Evolutionary conservation across 2,113 vertebrate species (phyloP).

Genomic region (Mellivora capensis): DNA sequence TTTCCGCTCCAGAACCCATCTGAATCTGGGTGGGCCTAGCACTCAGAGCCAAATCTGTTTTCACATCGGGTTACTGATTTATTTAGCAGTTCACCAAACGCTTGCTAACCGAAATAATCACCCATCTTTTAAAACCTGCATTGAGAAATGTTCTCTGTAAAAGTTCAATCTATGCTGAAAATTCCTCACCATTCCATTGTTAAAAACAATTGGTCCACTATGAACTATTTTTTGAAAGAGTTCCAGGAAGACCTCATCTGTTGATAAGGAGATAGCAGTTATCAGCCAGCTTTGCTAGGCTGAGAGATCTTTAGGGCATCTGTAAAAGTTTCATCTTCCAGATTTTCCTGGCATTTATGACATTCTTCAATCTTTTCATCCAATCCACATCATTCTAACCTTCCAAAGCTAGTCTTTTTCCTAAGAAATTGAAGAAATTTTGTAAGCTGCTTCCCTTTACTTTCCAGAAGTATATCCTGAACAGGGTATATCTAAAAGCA

Average conservation of each 20-base stretch:
- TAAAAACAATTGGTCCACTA: not conserved
- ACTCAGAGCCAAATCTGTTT: not conserved
- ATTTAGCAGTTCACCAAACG: not conserved
- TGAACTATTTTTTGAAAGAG: not conserved
- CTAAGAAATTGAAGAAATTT: not conserved
- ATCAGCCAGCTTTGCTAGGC: not conserved
- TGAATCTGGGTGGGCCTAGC: not conserved
- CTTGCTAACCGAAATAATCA: slow-evolving; percentile 28
- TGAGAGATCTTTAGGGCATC: not conserved
- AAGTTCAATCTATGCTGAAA: slow-evolving; percentile 21
- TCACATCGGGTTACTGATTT: not conserved
- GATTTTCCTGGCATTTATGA: not conserved
- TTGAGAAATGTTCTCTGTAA: not conserved
- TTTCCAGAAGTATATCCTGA: not conserved
- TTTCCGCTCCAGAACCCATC: not conserved
- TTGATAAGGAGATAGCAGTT: not conserved
- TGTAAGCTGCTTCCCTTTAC: not conserved
- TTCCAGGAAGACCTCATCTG: not conserved
- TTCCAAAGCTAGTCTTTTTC: not conserved
- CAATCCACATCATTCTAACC: not conserved
- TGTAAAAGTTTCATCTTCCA: not conserved
- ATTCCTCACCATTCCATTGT: not conserved
- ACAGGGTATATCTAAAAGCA: not conserved
- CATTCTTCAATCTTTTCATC: not conserved
- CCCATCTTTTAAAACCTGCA: slow-evolving; percentile 8